Conservation (phyloP, 2,797 vertebrate genomes). For the Taeniopygia guttata region DNA sequence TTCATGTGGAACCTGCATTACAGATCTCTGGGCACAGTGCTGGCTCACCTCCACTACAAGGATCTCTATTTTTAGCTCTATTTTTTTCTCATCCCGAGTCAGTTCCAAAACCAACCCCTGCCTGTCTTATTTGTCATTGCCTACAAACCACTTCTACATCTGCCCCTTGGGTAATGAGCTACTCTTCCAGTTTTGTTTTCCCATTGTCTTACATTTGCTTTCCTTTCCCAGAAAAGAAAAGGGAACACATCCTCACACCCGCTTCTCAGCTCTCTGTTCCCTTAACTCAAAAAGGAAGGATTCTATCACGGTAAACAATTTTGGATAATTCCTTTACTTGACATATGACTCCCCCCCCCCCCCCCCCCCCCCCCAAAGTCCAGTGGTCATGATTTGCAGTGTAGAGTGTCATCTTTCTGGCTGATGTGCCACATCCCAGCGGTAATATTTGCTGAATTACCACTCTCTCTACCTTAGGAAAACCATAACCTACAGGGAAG, state of each 20-base stretch:
- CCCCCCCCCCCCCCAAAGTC: fast-evolving
- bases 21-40: background rate
- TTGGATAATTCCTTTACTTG: background rate
- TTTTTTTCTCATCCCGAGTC: background rate
- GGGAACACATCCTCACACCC: fast-evolving
- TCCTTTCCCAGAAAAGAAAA: background rate
- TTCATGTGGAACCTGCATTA: background rate
- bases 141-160: background rate
- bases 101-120: background rate
- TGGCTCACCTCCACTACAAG: background rate
- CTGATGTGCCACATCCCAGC: background rate
- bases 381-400: background rate
- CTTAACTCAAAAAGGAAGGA: background rate
- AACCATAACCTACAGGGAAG: background rate
- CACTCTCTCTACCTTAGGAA: background rate
- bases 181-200: background rate
- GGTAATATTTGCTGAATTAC: background rate
- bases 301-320: background rate
- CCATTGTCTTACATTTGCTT: background rate
- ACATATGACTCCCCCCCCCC: fast-evolving
- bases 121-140: background rate
- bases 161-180: background rate
- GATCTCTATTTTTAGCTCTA: background rate
- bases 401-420: background rate
- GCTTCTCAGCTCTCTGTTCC: background rate